Base-by-base conservation (phyloP, 2,113 vertebrate species). In the Solea senegalensis region DNA sequence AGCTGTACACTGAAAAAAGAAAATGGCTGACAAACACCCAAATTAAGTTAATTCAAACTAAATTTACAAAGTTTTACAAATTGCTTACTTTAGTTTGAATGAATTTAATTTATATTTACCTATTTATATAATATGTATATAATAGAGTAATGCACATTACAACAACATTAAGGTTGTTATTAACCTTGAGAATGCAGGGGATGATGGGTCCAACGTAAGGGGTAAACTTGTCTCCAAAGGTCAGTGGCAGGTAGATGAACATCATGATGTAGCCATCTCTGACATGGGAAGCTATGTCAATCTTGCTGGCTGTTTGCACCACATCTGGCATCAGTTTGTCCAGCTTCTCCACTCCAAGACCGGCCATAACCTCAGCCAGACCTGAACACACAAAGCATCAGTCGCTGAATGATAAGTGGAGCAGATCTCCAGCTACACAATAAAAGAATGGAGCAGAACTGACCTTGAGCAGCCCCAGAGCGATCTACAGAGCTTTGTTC, bases 201-300 rank as follows among this genome's bases (percentile, higher is more conserved):
- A 99, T 97, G 91, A 99, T 99, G 74, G 97, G 97, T 28, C 98
- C 98, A 49, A 99, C 97, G 0, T 99, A 99, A 9, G 97, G 97
- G 28, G 96, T 99, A 69, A 99, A 98, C 74, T 93, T 96, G 72
- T 99, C 96, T 78, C 98, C 98, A 57, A 99, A 99, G 59, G 98
- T 99, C 76, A 99, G 96, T 0, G 98, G 97, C 80, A 99, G 90
- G 85, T 99, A 99, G 92, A 98, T 99, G 89, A 99, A 99, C 98
- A 99, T 98, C 97, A 99, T 99, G 76, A 99, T 98, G 84, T 99
- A 99, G 66, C 98, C 98, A n/a, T 99, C 98, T 63, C 98, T 95
- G 72, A 99, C 98, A 0, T 99, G 97, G 21, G 98, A 97, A 1
- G 97, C 97, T 3, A 99, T 98, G 88, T 99, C 98, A 70, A 97